Evolutionary conservation across 2,113 vertebrate species (phyloP), one percentile per base, ranked within the genome.

Genomic region (Candoia aspera): DNA sequence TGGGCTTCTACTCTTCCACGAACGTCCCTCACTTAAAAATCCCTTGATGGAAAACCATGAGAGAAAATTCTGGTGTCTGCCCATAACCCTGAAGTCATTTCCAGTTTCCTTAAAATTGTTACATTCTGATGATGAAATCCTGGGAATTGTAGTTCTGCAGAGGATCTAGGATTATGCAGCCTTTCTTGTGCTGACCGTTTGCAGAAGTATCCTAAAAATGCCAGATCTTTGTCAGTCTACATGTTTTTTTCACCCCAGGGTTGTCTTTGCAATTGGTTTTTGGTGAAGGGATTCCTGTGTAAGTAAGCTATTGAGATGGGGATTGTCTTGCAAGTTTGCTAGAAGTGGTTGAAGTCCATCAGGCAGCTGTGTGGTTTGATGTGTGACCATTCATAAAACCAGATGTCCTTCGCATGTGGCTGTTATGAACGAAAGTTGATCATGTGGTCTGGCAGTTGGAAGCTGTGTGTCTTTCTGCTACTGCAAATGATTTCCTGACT

Each of bases 401-500:
- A 62, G 73, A 21, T 26, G 26, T 64, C 83, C 64, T 59, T 29
- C 46, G 17, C 84, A 84, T 33, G 42, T 57, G 53, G 49, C 4
- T 29, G 19, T 64, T 64, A 62, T 24, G 55, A 88, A 6, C 19
- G n/a, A 24, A 88, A 62, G 46, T 84, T 64, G 17, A 84, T 62
- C 57, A 8, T 64, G 58, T 9, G 5, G 57, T 37, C 42, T 19
- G 58, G 57, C 19, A 17, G 17, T 21, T 60, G 33, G 29, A 60
- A 85, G 26, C 6, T 33, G 11, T 68, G 58, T 64, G 29, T 86
- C n/a, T 73, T 46, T 57, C 12, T n/a, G n/a, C 0, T 87, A 88
- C 90, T 90, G 79, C 93, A 55, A 91, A 90, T 95, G 91, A 84
- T 95, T 95, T 92, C 85, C 90, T 88, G 37, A 86, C 42, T 92